These are phyloP conservation scores for Triops longicaudatus DNA, from an alignment of 1,140 invertebrate species.

Conservation along the genomic window DNA sequence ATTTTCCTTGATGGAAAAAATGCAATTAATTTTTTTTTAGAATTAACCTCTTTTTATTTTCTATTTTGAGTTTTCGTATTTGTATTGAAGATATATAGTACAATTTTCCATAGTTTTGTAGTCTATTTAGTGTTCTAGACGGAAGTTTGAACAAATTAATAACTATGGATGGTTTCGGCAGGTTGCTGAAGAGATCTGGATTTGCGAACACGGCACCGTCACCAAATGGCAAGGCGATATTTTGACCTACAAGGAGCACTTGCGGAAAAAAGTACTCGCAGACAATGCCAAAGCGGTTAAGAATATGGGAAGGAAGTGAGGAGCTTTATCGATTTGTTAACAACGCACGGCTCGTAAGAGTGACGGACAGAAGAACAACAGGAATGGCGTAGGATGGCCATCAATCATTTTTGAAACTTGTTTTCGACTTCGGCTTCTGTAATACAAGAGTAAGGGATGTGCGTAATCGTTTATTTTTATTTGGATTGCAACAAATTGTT, in stretches of 20 bases:
- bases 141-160: no score
- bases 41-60: no score
- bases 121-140: no score
- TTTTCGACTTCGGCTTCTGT: background rate
- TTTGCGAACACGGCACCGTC: conserved; percentile 91
- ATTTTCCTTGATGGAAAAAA: no score
- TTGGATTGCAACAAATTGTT: background rate
- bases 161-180: conserved; percentile 45
- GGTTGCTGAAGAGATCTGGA: conserved; percentile 99
- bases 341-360: background rate
- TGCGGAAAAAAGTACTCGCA: conserved; percentile 66
- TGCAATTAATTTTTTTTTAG: no score
- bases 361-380: background rate
- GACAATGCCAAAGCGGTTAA: conserved; percentile 35
- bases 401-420: background rate
- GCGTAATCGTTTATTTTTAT: background rate
- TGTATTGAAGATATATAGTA: no score
- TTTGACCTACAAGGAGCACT: conserved; percentile 88
- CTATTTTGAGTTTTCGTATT: no score
- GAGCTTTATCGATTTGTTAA: background rate
- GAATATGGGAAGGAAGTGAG: conserved; percentile 24
- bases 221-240: conserved; percentile 97
- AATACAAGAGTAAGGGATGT: background rate
- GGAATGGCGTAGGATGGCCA: background rate
- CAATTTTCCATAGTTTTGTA: no score